A percentile compares a stretch with the other conserved stretches of the same genome.
phyloP scores from a whole-genome alignment of 2,888 invertebrate genomes.

The Galeopsomyia nigrocyanea region DNA sequence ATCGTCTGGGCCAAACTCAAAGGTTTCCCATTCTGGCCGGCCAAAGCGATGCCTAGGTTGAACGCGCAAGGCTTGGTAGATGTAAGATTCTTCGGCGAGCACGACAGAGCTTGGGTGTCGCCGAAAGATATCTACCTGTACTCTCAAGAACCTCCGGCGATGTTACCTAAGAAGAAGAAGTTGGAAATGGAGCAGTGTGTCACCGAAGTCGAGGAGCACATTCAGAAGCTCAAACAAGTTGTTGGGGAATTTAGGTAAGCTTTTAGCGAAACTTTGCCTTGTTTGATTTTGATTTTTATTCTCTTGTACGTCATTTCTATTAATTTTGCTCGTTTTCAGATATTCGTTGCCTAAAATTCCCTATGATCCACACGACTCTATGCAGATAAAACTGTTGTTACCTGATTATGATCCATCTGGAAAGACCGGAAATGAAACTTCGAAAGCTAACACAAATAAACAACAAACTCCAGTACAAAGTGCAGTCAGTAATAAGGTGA shows the following conservation, averaged over 20 bases:
- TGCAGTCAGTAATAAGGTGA: slow-evolving; percentile 13
- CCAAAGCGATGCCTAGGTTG: slow-evolving; percentile 86
- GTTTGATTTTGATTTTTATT: not conserved
- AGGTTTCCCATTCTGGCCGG: slow-evolving; percentile 98
- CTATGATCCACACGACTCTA: slow-evolving; percentile 63
- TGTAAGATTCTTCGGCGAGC: slow-evolving; percentile 94
- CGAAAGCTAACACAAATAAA: slow-evolving; percentile 2
- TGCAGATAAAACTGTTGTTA: slow-evolving; percentile 62
- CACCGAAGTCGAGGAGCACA: slow-evolving; percentile 63
- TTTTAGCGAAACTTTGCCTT: not conserved
- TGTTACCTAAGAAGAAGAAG: slow-evolving; percentile 61
- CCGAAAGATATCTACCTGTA: slow-evolving; percentile 87
- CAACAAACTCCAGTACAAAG: slow-evolving; percentile 18
- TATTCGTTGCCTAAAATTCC: slow-evolving; percentile 62
- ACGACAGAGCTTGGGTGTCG: slow-evolving; percentile 93
- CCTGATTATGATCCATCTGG: slow-evolving; percentile 62
- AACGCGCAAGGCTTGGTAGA: slow-evolving; percentile 80
- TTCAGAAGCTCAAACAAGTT: slow-evolving; percentile 60
- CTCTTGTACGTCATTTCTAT: not conserved
- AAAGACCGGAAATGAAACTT: slow-evolving; percentile 14
- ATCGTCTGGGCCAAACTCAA: slow-evolving; percentile 97
- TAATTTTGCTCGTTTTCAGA: slow-evolving; percentile 50
- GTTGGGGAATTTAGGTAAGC: slow-evolving; percentile 62
- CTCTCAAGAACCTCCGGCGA: slow-evolving; percentile 73
- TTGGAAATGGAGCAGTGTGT: slow-evolving; percentile 64